Evolutionary conservation across 2,888 invertebrate genomes (phyloP), one percentile per base, ranked within the genome.

Genomic region (Iselma pallidipennis): DNA sequence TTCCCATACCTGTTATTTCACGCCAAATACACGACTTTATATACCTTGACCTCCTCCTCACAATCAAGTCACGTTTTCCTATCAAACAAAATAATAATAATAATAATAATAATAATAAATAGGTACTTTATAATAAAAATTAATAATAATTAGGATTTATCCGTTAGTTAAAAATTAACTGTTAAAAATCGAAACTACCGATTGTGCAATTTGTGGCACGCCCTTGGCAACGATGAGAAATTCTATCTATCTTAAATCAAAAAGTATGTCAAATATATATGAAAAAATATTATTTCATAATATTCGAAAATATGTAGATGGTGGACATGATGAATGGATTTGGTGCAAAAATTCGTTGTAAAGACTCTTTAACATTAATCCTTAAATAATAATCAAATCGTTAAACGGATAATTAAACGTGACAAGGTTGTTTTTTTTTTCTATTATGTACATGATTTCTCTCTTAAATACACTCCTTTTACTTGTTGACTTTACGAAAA

Each of bases 41-140:
- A n/a, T 61, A 66, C 72, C 72, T 73, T 73, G 72, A 73, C 71
- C 72, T 73, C 71, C 23, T 23, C 45, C 12, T 23, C 3, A 12
- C 4, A 45, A 70, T 61, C 63, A 42, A 68, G 71, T 72, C 72
- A 72, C 72, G 72, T 71, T 73, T 70, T 64, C 51, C n/a, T n/a
- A n/a, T n/a, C n/a, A n/a, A n/a, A n/a, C n/a, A n/a, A n/a, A n/a
- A n/a, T n/a, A n/a, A n/a, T n/a, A n/a, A n/a, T n/a, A n/a, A n/a
- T n/a, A n/a, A n/a, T n/a, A n/a, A n/a, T n/a, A n/a, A n/a, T n/a
- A n/a, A n/a, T n/a, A n/a, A n/a, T n/a, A n/a, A n/a, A n/a, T n/a
- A n/a, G n/a, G n/a, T n/a, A n/a, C n/a, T n/a, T n/a, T n/a, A n/a
- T n/a, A n/a, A n/a, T n/a, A n/a, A n/a, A n/a, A n/a, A n/a, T n/a